Evolutionary conservation across 1,140 invertebrate genomes (phyloP), one percentile per base, ranked within the genome.

Genomic region (Ganaspis sp.): DNA sequence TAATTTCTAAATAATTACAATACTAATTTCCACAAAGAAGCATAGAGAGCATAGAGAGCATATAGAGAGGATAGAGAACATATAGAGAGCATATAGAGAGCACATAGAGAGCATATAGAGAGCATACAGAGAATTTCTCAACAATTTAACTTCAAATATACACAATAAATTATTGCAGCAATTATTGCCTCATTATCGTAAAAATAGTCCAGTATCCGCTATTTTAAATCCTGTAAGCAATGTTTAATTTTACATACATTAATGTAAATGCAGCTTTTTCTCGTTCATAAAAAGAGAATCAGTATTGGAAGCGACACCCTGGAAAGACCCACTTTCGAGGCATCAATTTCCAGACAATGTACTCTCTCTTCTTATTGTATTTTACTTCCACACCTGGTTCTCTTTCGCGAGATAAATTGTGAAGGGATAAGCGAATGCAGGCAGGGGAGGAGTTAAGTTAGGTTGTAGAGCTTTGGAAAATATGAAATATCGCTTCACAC

Each of bases 351-450:
- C 23, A 29, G 15, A 64, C 54, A 34, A 64, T 49, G 15, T 64
- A 64, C 23, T 23, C 23, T 26, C 54, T 64, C 23, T 64, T 64
- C 54, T 64, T 64, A 64, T 64, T 64, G 54, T 64, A 64, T 64
- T 64, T 64, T 64, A 64, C 54, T 29, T 64, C 54, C 54, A n/a
- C 54, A 64, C 54, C 54, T 64, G 54, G 54, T 64, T 64, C 54
- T 64, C 21, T 64, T 64, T 64, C 23, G 23, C 54, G 23, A 29
- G 54, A 64, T 64, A 64, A 64, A 64, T 64, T 64, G 21, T 64
- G 54, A 64, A 64, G 54, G 54, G 54, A 26, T 58, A 58, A 26
- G 53, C 53, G 19, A 58, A 58, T 26, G 11, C 23, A 64, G 54
- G 54, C 21, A 15, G 21, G 21, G 11, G 21, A 26, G 12, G 54